Evolutionary conservation across 2,888 invertebrate genomes (phyloP).

Genomic region (Drosophila putrida): DNA sequence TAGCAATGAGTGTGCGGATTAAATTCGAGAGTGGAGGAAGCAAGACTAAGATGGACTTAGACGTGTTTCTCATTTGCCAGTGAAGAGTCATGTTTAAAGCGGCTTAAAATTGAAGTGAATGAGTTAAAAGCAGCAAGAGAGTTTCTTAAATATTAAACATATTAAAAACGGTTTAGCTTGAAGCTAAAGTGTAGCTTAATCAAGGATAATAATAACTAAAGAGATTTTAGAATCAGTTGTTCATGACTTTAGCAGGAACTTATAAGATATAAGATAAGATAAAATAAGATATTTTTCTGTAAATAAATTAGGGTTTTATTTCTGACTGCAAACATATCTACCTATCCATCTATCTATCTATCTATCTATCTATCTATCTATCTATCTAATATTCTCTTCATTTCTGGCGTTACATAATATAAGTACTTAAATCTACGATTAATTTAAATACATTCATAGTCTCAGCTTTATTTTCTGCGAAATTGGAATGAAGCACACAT

Average conservation of each 20-base stretch:
- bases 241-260: no score
- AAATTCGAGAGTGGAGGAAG: constrained; percentile 7
- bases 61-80: constrained; percentile 8
- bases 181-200: background rate
- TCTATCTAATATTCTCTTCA: background rate
- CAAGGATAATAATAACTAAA: background rate
- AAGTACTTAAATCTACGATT: background rate
- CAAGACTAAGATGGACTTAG: constrained; percentile 25
- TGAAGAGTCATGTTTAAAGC: constrained; percentile 30
- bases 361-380: background rate
- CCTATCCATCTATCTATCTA: background rate
- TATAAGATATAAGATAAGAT: no score
- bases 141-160: constrained; percentile 3
- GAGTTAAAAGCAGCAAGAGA: background rate
- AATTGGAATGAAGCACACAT: background rate
- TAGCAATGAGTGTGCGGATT: constrained; percentile 35
- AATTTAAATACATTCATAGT: background rate
- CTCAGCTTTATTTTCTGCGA: background rate
- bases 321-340: background rate
- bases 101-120: constrained; percentile 22
- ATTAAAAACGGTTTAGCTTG: background rate
- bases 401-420: background rate
- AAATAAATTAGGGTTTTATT: no score
- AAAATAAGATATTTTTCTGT: no score
- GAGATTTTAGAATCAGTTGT: background rate